A percentile compares a stretch with the other conserved stretches of the same genome.
Conservation (phyloP, 2,113 vertebrate species). For the Diphyllodes magnificus region DNA sequence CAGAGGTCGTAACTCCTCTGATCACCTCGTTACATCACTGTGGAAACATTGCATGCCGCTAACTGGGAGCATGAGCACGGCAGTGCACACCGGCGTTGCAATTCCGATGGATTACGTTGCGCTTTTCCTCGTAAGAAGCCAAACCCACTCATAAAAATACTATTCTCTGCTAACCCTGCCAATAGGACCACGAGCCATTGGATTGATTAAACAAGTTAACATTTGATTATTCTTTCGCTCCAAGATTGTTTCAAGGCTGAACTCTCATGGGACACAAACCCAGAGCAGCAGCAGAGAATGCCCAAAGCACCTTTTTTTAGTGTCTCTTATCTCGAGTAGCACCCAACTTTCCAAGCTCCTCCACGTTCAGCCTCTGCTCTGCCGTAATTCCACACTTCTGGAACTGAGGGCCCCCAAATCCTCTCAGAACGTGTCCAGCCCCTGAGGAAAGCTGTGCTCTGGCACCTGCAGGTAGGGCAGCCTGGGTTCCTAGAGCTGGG, state of each 20-base stretch:
- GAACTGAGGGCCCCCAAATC: not conserved
- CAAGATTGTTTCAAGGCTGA: fast-evolving
- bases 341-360: not conserved
- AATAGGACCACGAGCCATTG: not conserved
- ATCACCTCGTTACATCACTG: not conserved
- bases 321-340: not conserved
- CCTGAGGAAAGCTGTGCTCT: not conserved
- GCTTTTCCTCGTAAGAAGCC: not conserved
- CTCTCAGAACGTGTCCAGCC: not conserved
- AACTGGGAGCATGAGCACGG: not conserved
- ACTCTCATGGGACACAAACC: not conserved
- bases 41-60: not conserved
- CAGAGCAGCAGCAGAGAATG: not conserved
- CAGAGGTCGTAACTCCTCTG: not conserved
- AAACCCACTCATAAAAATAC: not conserved
- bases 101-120: fast-evolving
- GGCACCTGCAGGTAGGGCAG: not conserved
- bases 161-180: not conserved
- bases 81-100: not conserved
- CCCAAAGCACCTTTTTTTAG: not conserved
- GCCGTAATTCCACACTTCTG: not conserved
- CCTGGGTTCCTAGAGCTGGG: not conserved
- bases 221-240: not conserved
- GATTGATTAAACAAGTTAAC: not conserved
- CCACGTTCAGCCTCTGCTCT: not conserved